Conservation (phyloP, 2,113 vertebrate genomes). For the Numenius arquata region DNA sequence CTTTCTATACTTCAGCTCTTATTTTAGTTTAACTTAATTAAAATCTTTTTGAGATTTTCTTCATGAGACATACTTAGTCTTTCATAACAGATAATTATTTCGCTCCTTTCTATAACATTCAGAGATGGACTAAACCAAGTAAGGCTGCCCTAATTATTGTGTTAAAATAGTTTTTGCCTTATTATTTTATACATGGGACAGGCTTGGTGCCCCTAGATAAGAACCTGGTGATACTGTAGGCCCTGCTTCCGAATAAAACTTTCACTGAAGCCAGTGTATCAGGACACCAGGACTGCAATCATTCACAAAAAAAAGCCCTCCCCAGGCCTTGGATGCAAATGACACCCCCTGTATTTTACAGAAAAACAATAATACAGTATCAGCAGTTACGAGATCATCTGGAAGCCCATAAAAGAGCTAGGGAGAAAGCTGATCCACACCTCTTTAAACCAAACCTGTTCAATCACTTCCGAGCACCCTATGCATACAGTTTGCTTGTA, state of each 20-base stretch:
- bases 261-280: not conserved
- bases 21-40: constrained; percentile 36
- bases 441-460: not conserved
- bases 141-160: not conserved
- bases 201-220: not conserved
- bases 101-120: not conserved
- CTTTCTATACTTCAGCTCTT: not conserved
- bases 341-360: not conserved
- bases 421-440: not conserved
- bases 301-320: not conserved
- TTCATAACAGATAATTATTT: not conserved
- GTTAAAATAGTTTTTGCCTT: not conserved
- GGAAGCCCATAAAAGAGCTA: not conserved
- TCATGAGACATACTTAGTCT: not conserved
- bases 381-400: rapidly evolving
- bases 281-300: not conserved
- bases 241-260: not conserved
- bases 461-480: not conserved
- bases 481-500: not conserved
- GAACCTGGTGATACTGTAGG: not conserved
- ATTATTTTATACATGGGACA: not conserved
- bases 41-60: constrained; percentile 12
- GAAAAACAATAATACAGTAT: not conserved
- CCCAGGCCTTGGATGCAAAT: not conserved
- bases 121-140: not conserved